phyloP scores from a whole-genome alignment of 2,113 vertebrate species.

The Triplophysa rosa region DNA sequence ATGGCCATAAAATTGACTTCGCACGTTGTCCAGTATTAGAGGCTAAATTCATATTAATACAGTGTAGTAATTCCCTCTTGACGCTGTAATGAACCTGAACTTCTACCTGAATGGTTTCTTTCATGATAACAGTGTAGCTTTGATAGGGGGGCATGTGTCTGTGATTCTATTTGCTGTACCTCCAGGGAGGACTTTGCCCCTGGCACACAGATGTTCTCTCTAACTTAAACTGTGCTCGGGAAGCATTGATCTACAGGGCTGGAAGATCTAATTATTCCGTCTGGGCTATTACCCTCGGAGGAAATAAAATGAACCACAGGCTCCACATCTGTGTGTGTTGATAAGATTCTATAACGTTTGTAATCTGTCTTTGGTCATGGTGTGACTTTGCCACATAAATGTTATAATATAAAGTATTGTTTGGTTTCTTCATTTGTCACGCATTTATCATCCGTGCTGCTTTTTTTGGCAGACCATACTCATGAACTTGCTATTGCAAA shows the following conservation, averaged over 20 bases:
- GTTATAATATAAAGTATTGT: too few relatives aligned
- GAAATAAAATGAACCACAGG: slow-evolving; percentile 4
- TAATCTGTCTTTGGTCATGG: background rate
- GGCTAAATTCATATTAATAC: background rate
- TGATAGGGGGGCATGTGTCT: slow-evolving; percentile 1
- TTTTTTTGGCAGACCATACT: too few relatives aligned
- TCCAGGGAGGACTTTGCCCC: slow-evolving; percentile 28
- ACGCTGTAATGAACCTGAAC: slow-evolving; percentile 6
- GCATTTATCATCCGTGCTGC: too few relatives aligned
- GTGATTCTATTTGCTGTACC: background rate
- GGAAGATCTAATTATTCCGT: slow-evolving; percentile 33
- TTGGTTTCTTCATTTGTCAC: too few relatives aligned
- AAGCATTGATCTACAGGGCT: slow-evolving; percentile 26
- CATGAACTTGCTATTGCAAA: too few relatives aligned
- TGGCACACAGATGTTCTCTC: slow-evolving; percentile 43
- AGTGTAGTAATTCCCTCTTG: background rate
- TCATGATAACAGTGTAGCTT: background rate
- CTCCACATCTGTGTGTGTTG: slow-evolving; percentile 5
- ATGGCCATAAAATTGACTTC: too few relatives aligned
- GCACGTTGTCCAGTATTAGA: background rate
- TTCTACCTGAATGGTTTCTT: background rate
- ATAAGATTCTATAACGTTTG: background rate
- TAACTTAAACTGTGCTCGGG: slow-evolving; percentile 37
- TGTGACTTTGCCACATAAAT: background rate
- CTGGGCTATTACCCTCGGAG: slow-evolving; percentile 11